Base-by-base conservation (phyloP, 1,140 invertebrate species). In the Trachelipus rathkii region DNA sequence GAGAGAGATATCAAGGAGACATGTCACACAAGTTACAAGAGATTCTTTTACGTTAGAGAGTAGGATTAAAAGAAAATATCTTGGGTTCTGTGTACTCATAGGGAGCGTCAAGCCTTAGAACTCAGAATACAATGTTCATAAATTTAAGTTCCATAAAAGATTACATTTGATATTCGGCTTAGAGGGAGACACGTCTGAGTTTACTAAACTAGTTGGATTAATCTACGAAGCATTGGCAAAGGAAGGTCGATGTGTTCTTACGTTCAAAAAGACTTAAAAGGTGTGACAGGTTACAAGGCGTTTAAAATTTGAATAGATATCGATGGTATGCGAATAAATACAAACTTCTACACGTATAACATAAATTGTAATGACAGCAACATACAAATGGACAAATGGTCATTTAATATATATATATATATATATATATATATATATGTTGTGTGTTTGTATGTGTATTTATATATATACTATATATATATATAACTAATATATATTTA, bases 361-460 rank as follows among this genome's bases (percentile, higher is more conserved):
- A 19, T 60, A 3, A 60, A 60, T 60, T 60, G 19, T 2, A 60
- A 19, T 13, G 11, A 60, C 19, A 60, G 11, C 50, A 33, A 6
- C 33, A 6, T 6, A 33, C 33, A 60, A 15, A 60, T 60, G 19
- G 11, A 60, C 19, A 60, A 15, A 60, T n/a, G n/a, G n/a, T n/a
- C n/a, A n/a, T 8, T 15, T 60, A 3, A 60, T 60, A 60, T 60
- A 60, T 60, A 60, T 60, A 60, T 60, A 60, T 60, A 60, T 60
- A 60, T 60, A 60, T 60, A 60, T 60, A 60, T 60, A 60, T 60
- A 60, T 60, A 60, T 60, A 60, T 60, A 60, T 60, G 15, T 50
- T 50, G 46, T 50, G 15, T 50, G 15, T 50, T 10, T 10, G 46
- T 15, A 50, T 50, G 9, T 50, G 15, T 50, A 50, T 50, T 50